Percentiles rank a stretch among this genome's conserved stretches.
These are phyloP conservation scores for Varanus komodoensis DNA, from an alignment of 2,113 vertebrate genomes.

Conservation along the genomic window DNA sequence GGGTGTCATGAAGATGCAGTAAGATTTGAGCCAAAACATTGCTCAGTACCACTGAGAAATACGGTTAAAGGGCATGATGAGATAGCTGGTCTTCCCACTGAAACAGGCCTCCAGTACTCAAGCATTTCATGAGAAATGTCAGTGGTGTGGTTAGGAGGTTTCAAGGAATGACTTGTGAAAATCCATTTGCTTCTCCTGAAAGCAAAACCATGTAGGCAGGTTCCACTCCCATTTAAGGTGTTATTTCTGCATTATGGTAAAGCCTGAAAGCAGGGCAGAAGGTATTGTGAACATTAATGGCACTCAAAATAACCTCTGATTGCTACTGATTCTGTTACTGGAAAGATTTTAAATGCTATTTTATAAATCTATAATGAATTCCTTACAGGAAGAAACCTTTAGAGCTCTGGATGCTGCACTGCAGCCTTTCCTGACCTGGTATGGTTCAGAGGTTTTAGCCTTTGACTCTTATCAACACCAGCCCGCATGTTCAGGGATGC, in stretches of 20 bases:
- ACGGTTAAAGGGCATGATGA: background rate
- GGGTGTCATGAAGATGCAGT: background rate
- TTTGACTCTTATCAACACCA: too few relatives aligned
- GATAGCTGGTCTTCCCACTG: background rate
- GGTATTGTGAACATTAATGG: background rate
- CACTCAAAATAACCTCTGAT: background rate
- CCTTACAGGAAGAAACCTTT: too few relatives aligned
- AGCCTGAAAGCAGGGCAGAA: background rate
- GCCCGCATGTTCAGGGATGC: too few relatives aligned
- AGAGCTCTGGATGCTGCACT: background rate
- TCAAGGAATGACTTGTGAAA: background rate
- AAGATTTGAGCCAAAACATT: background rate
- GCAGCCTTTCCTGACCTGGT: too few relatives aligned
- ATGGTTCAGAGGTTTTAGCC: too few relatives aligned
- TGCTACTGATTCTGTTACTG: background rate
- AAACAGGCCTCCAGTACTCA: background rate
- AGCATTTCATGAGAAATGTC: too few relatives aligned
- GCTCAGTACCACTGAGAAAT: background rate
- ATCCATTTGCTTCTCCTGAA: too few relatives aligned
- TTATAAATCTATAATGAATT: background rate
- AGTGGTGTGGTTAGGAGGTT: background rate
- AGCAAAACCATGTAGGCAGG: background rate
- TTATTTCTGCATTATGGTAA: background rate
- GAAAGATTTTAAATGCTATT: background rate
- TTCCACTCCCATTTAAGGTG: background rate